Conservation (phyloP, 2,888 invertebrate genomes). For the Thera obeliscata region DNA sequence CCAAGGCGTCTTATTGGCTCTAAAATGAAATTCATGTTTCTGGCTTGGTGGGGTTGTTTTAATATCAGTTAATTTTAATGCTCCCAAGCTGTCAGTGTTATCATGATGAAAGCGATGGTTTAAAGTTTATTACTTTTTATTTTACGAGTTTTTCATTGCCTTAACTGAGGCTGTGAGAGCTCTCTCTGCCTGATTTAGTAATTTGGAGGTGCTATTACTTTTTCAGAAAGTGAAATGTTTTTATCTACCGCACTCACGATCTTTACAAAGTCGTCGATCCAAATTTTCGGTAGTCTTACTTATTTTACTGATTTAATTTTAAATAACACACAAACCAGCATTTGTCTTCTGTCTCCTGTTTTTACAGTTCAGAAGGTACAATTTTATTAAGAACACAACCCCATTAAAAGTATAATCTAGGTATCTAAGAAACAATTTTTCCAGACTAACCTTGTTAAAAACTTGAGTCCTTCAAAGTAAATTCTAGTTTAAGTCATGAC, state of each 20-base stretch:
- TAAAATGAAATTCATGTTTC: slow-evolving; percentile 42
- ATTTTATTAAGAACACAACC: too few relatives aligned
- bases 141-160: slow-evolving; percentile 41
- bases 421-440: too few relatives aligned
- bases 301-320: too few relatives aligned
- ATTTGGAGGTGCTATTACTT: slow-evolving; percentile 12
- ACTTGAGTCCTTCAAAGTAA: too few relatives aligned
- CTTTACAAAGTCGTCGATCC: too few relatives aligned
- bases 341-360: too few relatives aligned
- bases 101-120: slow-evolving; percentile 37
- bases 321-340: too few relatives aligned
- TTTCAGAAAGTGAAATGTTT: slow-evolving; percentile 2
- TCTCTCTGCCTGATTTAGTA: slow-evolving; percentile 16
- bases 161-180: slow-evolving; percentile 26
- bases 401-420: too few relatives aligned
- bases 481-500: too few relatives aligned
- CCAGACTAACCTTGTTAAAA: too few relatives aligned
- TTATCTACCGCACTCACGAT: neutral
- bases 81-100: slow-evolving; percentile 38
- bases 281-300: too few relatives aligned
- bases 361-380: too few relatives aligned
- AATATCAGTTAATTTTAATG: slow-evolving; percentile 41
- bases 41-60: slow-evolving; percentile 32
- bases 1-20: slow-evolving; percentile 29
- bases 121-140: slow-evolving; percentile 41